Conservation (phyloP, 2,888 invertebrate genomes). For the Scaptomyza caliginosa region DNA sequence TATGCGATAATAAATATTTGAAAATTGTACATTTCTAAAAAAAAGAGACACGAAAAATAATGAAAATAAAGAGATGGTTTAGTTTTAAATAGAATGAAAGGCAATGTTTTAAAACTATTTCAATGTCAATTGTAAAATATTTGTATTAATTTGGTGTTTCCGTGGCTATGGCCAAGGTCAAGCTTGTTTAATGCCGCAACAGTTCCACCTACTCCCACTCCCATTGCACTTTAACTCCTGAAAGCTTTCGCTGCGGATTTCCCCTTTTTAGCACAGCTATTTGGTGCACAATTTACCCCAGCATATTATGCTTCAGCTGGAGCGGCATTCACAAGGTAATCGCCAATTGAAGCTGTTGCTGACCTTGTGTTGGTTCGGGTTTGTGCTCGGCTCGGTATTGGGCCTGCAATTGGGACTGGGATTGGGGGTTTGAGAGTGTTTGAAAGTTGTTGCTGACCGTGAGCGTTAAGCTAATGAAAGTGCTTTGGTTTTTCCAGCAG, state of each 20-base stretch:
- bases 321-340: slow-evolving; percentile 6
- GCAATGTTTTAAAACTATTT: neutral
- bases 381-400: no score
- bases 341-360: slow-evolving; percentile 26
- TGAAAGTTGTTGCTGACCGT: slow-evolving; percentile 41
- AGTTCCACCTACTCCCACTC: neutral
- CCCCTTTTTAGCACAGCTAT: slow-evolving; percentile 52
- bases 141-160: slow-evolving; percentile 55
- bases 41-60: slow-evolving; percentile 44
- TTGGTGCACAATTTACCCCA: slow-evolving; percentile 47
- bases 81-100: slow-evolving; percentile 63
- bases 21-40: slow-evolving; percentile 62
- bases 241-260: slow-evolving; percentile 54
- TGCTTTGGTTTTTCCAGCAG: slow-evolving; percentile 56
- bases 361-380: slow-evolving; percentile 52
- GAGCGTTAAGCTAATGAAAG: slow-evolving; percentile 75
- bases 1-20: slow-evolving; percentile 22
- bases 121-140: slow-evolving; percentile 46
- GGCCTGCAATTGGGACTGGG: no score
- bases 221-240: slow-evolving; percentile 30
- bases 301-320: slow-evolving; percentile 37
- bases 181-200: neutral
- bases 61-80: slow-evolving; percentile 65
- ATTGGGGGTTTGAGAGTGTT: neutral
- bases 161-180: slow-evolving; percentile 63